Evolutionary conservation across 92 coral and sea anemone genomes (phyloP).

Genomic region (Siderastrea siderea): DNA sequence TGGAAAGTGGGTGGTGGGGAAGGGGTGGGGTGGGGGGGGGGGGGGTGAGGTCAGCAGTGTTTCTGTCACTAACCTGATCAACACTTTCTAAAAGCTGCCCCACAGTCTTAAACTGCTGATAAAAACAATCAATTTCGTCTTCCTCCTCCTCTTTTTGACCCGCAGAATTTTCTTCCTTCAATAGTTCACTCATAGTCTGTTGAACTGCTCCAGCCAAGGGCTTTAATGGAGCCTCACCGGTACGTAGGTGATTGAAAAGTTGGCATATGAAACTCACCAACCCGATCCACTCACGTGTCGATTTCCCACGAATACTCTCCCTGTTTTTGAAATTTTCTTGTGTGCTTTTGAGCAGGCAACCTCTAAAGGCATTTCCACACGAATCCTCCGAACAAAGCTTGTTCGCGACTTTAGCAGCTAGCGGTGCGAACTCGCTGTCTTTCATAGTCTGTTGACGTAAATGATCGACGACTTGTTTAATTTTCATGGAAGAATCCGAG

Average conservation of each 20-base stretch:
- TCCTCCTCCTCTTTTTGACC: slow-evolving; percentile 40
- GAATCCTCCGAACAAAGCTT: slow-evolving; percentile 67
- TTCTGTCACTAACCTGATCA: slow-evolving; percentile 74
- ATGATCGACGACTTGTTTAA: slow-evolving; percentile 66
- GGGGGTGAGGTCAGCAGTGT: no score
- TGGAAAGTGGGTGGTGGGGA: background rate
- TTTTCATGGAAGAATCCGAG: slow-evolving; percentile 47
- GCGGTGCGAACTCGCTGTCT: slow-evolving; percentile 72
- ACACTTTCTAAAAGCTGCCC: slow-evolving; percentile 71
- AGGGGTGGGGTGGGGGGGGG: no score
- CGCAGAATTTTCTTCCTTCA: slow-evolving; percentile 22
- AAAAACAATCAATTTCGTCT: slow-evolving; percentile 82
- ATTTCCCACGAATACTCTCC: slow-evolving; percentile 59
- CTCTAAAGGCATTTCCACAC: slow-evolving; percentile 77
- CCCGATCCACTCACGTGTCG: slow-evolving; percentile 78
- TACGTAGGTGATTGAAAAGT: slow-evolving; percentile 77
- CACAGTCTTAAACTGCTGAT: slow-evolving; percentile 69
- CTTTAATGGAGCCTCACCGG: slow-evolving; percentile 78
- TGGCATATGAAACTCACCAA: slow-evolving; percentile 82
- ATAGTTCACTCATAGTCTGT: slow-evolving; percentile 75
- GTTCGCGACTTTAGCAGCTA: slow-evolving; percentile 69
- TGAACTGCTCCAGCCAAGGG: slow-evolving; percentile 81
- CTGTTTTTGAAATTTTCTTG: slow-evolving; percentile 92
- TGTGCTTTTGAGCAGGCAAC: slow-evolving; percentile 70
- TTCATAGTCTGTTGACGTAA: slow-evolving; percentile 71